Evolutionary conservation across 2,888 invertebrate genomes (phyloP).

Genomic region (Andrena minutula): DNA sequence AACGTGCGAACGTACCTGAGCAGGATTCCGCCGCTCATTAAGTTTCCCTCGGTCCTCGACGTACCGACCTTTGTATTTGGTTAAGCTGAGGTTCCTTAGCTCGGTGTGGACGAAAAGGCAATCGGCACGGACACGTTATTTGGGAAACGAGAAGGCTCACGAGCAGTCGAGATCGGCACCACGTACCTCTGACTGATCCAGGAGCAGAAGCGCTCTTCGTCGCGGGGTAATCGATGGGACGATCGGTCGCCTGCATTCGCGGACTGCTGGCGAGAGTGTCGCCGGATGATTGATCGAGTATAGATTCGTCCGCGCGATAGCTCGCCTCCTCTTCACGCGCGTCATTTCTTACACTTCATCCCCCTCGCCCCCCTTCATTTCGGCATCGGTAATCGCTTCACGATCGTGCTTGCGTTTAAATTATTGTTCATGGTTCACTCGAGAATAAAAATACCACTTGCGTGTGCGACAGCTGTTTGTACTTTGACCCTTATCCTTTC

Average conservation of each 20-base stretch:
- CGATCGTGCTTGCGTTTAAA: slow-evolving; percentile 50
- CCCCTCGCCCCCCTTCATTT: slow-evolving; percentile 5
- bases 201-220: neutral
- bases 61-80: slow-evolving; percentile 6
- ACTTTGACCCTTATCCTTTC: neutral
- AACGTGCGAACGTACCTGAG: slow-evolving; percentile 25
- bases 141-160: slow-evolving; percentile 17
- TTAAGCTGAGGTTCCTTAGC: neutral
- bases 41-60: slow-evolving; percentile 1
- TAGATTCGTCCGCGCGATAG: slow-evolving; percentile 42
- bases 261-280: slow-evolving; percentile 43
- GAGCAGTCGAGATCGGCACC: neutral
- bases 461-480: neutral
- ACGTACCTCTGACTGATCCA: slow-evolving; percentile 14
- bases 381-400: slow-evolving; percentile 32
- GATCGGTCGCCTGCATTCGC: slow-evolving; percentile 37
- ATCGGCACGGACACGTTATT: neutral
- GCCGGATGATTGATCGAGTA: slow-evolving; percentile 30
- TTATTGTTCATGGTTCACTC: slow-evolving; percentile 54
- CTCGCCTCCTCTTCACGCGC: slow-evolving; percentile 29
- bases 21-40: slow-evolving; percentile 7
- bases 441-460: slow-evolving; percentile 50
- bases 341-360: slow-evolving; percentile 34
- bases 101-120: neutral
- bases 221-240: slow-evolving; percentile 5